These are phyloP conservation scores for Atopsyche davidsoni DNA, from an alignment of 1,140 invertebrate species.

Conservation along the genomic window DNA sequence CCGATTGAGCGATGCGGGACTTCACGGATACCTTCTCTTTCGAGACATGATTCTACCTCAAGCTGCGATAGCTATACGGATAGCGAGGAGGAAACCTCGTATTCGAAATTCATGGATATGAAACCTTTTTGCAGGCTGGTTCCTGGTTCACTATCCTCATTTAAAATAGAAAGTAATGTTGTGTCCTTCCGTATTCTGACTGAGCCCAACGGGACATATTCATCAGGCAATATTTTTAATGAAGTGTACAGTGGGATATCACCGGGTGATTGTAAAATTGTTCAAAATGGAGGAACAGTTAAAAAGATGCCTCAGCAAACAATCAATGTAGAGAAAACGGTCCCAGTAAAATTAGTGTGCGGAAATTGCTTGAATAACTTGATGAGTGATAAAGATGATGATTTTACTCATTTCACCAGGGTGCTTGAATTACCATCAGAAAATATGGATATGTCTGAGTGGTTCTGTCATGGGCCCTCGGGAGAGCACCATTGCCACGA, in stretches of 20 bases:
- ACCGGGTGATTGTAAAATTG: too few species aligned
- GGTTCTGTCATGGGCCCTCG: conserved; percentile 48
- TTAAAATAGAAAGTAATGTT: conserved; percentile 42
- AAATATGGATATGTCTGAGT: conserved; percentile 49
- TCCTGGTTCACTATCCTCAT: conserved; percentile 45
- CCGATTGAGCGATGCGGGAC: too few species aligned
- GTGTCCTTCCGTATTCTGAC: conserved; percentile 46
- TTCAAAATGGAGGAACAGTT: too few species aligned
- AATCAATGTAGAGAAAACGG: conserved; percentile 38
- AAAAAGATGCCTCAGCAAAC: conserved; percentile 32
- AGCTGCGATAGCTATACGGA: conserved; percentile 27
- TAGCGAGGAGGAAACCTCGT: conserved; percentile 24
- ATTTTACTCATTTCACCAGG: conserved; percentile 41
- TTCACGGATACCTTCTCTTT: conserved; percentile 32
- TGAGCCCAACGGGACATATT: conserved; percentile 36
- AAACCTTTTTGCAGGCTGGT: conserved; percentile 43
- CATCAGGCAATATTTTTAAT: conserved; percentile 45
- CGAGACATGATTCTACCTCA: conserved; percentile 27
- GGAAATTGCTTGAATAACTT: conserved; percentile 47
- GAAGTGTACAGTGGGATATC: conserved; percentile 44
- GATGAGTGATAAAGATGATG: conserved; percentile 25
- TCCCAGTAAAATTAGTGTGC: conserved; percentile 42
- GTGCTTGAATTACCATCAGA: conserved; percentile 50
- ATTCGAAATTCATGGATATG: conserved; percentile 37
- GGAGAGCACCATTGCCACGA: conserved; percentile 28